Conservation (phyloP, 2,888 invertebrate genomes). For the Pterobdella sp. region DNA sequence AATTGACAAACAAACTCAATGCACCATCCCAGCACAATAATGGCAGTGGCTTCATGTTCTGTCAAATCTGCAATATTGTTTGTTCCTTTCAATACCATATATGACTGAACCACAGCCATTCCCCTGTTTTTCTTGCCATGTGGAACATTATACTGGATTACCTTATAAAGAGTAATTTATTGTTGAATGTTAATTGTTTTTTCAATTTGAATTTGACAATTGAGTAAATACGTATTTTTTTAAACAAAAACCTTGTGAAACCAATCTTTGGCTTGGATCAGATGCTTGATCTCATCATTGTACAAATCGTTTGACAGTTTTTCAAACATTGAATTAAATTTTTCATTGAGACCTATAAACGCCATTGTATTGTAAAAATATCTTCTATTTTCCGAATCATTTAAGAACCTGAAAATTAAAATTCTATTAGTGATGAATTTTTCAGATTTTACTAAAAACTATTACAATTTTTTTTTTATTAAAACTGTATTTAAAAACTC, state of each 20-base stretch:
- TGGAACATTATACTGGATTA: slow-evolving; percentile 82
- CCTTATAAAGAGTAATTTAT: slow-evolving; percentile 52
- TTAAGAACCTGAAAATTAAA: no score
- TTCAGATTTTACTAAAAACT: no score
- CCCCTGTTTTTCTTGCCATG: slow-evolving; percentile 67
- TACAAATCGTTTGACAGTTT: slow-evolving; percentile 8
- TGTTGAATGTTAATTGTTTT: neutral
- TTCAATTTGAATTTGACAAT: neutral
- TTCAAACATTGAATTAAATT: slow-evolving; percentile 5
- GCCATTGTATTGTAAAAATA: no score
- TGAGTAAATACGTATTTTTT: neutral
- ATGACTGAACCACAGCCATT: slow-evolving; percentile 50
- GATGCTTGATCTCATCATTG: neutral
- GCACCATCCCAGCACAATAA: slow-evolving; percentile 85
- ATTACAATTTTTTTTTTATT: no score
- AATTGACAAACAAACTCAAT: slow-evolving; percentile 72
- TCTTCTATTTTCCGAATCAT: no score
- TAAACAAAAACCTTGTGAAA: slow-evolving; percentile 21
- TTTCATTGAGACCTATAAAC: no score
- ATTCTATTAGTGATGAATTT: no score
- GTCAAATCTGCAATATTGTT: slow-evolving; percentile 53
- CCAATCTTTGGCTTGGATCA: slow-evolving; percentile 2
- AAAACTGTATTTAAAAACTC: no score
- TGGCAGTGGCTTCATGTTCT: slow-evolving; percentile 68
- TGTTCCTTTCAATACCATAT: slow-evolving; percentile 49